Evolutionary conservation across 2,113 vertebrate genomes (phyloP).

Genomic region (Sisor rabdophorus): DNA sequence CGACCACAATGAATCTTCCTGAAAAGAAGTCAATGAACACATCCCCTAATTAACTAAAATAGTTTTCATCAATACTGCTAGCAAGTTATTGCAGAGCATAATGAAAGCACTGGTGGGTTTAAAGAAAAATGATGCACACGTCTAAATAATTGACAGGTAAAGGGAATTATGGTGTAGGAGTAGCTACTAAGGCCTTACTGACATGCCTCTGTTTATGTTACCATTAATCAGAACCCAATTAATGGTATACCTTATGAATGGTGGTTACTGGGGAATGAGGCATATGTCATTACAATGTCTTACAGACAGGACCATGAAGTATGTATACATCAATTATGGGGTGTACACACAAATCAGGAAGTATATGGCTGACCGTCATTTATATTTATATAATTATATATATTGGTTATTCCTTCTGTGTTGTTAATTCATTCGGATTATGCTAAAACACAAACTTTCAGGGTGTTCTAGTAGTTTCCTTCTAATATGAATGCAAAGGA

Average conservation of each 20-base stretch:
- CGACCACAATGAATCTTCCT: slow-evolving; percentile 47
- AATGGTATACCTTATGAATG: slow-evolving; percentile 40
- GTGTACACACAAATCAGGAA: slow-evolving; percentile 8
- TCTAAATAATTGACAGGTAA: slow-evolving; percentile 59
- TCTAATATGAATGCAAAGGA: not conserved
- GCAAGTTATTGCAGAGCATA: slow-evolving; percentile 54
- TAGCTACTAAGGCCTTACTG: slow-evolving; percentile 47
- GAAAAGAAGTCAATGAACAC: slow-evolving; percentile 62
- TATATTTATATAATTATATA: not conserved
- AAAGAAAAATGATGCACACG: slow-evolving; percentile 55
- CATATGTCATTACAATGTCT: slow-evolving; percentile 59
- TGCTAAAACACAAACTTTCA: not conserved
- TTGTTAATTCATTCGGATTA: slow-evolving; percentile 12
- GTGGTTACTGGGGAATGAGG: slow-evolving; percentile 41
- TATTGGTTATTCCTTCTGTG: not conserved
- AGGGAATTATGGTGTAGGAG: slow-evolving; percentile 49
- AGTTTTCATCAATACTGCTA: slow-evolving; percentile 67
- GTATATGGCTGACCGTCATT: slow-evolving; percentile 27
- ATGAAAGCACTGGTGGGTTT: slow-evolving; percentile 57
- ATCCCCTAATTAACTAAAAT: slow-evolving; percentile 72
- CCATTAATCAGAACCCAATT: slow-evolving; percentile 41
- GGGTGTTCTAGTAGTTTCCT: not conserved
- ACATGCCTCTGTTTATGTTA: slow-evolving; percentile 31
- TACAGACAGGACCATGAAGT: slow-evolving; percentile 49
- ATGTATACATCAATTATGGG: slow-evolving; percentile 17